Evolutionary conservation across 2,888 invertebrate genomes (phyloP).

Genomic region (Doris montereyensis): DNA sequence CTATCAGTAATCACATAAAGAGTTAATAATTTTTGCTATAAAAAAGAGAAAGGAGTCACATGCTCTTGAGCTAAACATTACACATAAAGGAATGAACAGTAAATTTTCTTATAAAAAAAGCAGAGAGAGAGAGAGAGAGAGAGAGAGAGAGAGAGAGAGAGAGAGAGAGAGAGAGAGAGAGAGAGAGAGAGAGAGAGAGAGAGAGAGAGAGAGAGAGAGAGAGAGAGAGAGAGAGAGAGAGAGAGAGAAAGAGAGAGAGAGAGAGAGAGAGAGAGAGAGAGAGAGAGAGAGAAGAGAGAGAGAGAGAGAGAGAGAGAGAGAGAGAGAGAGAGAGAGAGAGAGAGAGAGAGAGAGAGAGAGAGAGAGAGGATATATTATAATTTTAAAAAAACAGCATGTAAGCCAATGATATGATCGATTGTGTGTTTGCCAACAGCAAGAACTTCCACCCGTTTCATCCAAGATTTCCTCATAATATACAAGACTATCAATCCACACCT

Average conservation of each 20-base stretch:
- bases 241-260: not conserved
- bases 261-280: not conserved
- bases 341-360: not conserved
- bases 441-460: not conserved
- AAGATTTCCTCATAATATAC: not conserved
- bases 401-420: not conserved
- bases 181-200: not conserved
- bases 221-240: not conserved
- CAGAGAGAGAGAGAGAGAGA: not conserved
- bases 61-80: too few relatives aligned
- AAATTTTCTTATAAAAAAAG: not conserved
- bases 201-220: not conserved
- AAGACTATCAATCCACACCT: conserved; percentile 40
- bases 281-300: not conserved
- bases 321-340: not conserved
- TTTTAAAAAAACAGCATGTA: too few relatives aligned
- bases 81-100: not conserved
- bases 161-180: not conserved
- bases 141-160: not conserved
- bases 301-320: not conserved
- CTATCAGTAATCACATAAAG: too few relatives aligned
- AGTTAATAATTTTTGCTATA: too few relatives aligned
- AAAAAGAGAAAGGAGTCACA: too few relatives aligned
- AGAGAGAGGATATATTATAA: not conserved
- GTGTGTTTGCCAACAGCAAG: not conserved